Base-by-base conservation (phyloP, 2,888 invertebrate genomes). In the Aporophyla nigra region DNA sequence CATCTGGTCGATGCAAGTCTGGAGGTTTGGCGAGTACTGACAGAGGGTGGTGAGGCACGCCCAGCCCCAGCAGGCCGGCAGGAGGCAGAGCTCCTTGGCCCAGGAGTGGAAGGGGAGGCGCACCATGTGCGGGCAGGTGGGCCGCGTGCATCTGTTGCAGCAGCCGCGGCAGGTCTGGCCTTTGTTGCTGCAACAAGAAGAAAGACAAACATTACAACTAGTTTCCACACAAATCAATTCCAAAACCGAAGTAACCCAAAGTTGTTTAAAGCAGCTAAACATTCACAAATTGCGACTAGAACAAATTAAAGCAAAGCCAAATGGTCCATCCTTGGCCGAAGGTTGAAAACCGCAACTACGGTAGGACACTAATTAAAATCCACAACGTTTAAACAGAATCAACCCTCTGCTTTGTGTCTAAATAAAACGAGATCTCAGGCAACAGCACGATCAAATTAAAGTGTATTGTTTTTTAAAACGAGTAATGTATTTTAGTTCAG, bases 91-190 rank as follows among this genome's bases (percentile, higher is more conserved):
- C 96, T 62, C 95, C 97, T 89, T 95, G 97, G 78, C 95, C 97
- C 78, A 95, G 95, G 78, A 95, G 95, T 71, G 95, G 97, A 91
- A 98, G 97, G 66, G 98, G 98, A 61, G 98, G 98, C 71, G 98
- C 98, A 65, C 98, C 97, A 79, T 98, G 98, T 76, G 98, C 97
- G 86, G 98, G 98, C 78, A 97, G 93, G 95, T 98, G 99, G 90
- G 99, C 99, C 54, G 98, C 99, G 94, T 99, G 99, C 98, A 99
- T 99, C 96, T 99, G 99, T 96, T 99, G 99, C 94, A 99, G 97
- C 84, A 98, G 95, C 94, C 98, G 97, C 53, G 98, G 98, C 89
- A 98, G 96, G 94, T 98, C 98, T 77, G 98, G 98, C 95, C 98
- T 97, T 97, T 98, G 98, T 98, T 98, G 98, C 98, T 98, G 97